Percentiles rank a stretch among this genome's conserved stretches.
Conservation (phyloP, 2,888 invertebrate species). For the Calameuta filiformis region DNA sequence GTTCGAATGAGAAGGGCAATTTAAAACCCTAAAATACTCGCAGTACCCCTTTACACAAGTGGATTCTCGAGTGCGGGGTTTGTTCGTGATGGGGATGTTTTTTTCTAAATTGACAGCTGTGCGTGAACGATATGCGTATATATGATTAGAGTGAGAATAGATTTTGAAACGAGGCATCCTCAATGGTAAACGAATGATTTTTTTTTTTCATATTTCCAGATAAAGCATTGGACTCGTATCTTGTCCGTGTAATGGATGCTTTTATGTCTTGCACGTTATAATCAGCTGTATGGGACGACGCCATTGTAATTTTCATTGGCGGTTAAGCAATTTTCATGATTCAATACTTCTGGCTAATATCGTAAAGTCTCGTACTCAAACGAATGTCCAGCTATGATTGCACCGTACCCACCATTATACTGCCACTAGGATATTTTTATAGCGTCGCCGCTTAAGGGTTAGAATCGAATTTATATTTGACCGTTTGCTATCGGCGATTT, state of each 20-base stretch:
- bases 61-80: constrained; percentile 14
- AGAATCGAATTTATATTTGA: constrained; percentile 30
- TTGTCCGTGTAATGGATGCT: background rate
- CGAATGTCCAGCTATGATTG: background rate
- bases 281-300: background rate
- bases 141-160: background rate
- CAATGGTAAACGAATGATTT: background rate
- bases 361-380: background rate
- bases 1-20: constrained; percentile 19
- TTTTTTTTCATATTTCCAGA: background rate
- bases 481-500: constrained; percentile 26
- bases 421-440: background rate
- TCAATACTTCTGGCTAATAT: background rate
- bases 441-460: background rate
- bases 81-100: constrained; percentile 9
- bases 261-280: background rate
- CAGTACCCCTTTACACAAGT: constrained; percentile 12
- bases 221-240: background rate
- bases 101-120: constrained; percentile 18
- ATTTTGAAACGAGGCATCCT: background rate
- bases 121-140: background rate
- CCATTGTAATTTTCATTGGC: background rate
- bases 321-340: background rate
- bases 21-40: constrained; percentile 15
- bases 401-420: background rate